Evolutionary conservation across 2,888 invertebrate species (phyloP), one percentile per base, ranked within the genome.

Genomic region (Diaprepes abbreviatus): DNA sequence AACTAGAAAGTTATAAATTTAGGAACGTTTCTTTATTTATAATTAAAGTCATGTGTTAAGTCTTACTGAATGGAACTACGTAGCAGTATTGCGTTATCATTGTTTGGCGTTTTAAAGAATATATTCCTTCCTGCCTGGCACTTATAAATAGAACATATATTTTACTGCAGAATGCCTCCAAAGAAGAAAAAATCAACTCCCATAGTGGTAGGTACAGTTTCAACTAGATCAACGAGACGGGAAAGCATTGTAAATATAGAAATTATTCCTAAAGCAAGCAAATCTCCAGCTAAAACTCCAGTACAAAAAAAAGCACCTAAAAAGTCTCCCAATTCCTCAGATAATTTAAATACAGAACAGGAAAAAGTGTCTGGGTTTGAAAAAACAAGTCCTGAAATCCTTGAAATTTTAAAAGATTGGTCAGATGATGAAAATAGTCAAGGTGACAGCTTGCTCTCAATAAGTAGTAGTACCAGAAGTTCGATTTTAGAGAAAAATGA

Each of bases 231-330:
- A 21, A 79, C 78, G 6, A 50, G 76, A 48, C 71, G 79, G 14
- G 74, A 79, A 65, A 78, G 78, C 52, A 62, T 79, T 66, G 78
- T 78, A 21, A 78, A 77, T 59, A 76, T 77, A 43, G 73, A 76
- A 48, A 76, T 77, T n/a, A 69, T 62, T 17, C 54, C 74, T 57
- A 75, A 74, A 73, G 45, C 60, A 5, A 72, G 12, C 35, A 64
- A 66, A 50, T 35, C 60, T 57, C 48, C 43, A 31, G 6, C 40
- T 52, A 68, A 66, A 57, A 55, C 16, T 12, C 45, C 40, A 63
- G 54, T 21, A 35, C 36, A 35, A 38, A 67, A 64, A 43, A 64
- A 28, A 7, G 24, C 33, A 33, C 19, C 12, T 12, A 59, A 45
- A 14, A 57, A 40, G 10, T n/a, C 6, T 7, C 3, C 12, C 9